Evolutionary conservation across 2,888 invertebrate genomes (phyloP), one percentile per base, ranked within the genome.

Genomic region (Ferrisia virgata): DNA sequence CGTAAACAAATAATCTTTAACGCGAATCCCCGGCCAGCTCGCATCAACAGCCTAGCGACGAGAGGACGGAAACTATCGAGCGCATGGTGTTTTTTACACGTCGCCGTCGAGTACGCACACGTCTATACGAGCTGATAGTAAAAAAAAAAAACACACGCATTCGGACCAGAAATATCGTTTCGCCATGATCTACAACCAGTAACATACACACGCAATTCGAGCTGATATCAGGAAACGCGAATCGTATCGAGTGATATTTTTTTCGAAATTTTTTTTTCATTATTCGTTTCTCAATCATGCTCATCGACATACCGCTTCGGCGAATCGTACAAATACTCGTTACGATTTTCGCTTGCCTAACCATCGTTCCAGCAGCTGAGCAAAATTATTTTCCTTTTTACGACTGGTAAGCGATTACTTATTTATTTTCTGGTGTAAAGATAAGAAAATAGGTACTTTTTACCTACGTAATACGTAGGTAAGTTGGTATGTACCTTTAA

Each of bases 301-400:
- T 72, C 9, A 8, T 53, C 15, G 33, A 36, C 9, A 33, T 72
- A 33, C 72, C 33, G 72, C 2, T 72, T 8, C 33, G 15, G n/a
- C 72, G 72, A 72, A 8, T 72, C 31, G n/a, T 72, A 72, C n/a
- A 28, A n/a, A 72, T 72, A n/a, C n/a, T n/a, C 5, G 9, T 81
- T 15, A 82, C 82, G 76, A 40, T 43, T 82, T 36, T 82, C n/a
- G 82, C 69, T 22, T 82, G 82, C 82, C 9, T 82, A 72, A 72
- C 39, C 8, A 25, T 28, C 28, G 82, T 82, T 82, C 82, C 82
- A 31, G 82, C 82, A 22, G 43, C 69, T 28, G 82, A 82, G 40
- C 82, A 82, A n/a, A 82, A 43, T 36, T 33, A 18, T 33, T 76
- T 47, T 40, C 43, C 72, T 2, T 15, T 82, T 82, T 82, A 69